These are phyloP conservation scores for Heliconius aoede DNA, from an alignment of 2,888 invertebrate species.

Conservation along the genomic window DNA sequence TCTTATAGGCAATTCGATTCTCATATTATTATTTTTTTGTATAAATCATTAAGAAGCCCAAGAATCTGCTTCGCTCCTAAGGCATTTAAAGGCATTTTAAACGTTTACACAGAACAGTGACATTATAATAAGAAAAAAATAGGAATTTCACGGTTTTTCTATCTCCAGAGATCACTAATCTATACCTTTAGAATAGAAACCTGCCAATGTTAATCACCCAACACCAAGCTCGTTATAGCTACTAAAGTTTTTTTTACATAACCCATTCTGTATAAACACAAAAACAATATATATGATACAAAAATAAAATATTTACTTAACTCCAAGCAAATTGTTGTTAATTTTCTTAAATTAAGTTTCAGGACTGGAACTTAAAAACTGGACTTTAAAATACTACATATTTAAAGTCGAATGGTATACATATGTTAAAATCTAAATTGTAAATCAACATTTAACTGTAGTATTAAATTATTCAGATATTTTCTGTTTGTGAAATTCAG, in stretches of 20 bases:
- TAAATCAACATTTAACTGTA: background rate
- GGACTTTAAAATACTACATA: no score
- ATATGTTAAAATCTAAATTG: background rate
- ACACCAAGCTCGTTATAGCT: conserved; percentile 15
- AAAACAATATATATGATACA: background rate
- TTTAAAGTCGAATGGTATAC: background rate
- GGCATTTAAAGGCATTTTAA: background rate
- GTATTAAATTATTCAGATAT: no score
- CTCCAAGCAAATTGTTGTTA: background rate
- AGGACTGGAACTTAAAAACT: background rate
- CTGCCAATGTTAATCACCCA: conserved; percentile 10
- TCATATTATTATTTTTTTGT: background rate
- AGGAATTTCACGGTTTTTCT: background rate
- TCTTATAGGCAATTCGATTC: background rate
- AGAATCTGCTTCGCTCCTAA: no score
- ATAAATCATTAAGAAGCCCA: background rate
- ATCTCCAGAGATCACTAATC: conserved; percentile 5
- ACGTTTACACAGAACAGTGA: background rate
- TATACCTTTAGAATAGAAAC: conserved; percentile 1
- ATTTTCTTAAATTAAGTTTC: background rate
- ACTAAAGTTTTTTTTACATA: conserved; percentile 3
- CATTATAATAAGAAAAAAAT: background rate
- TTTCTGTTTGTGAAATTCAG: no score
- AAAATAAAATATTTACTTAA: background rate
- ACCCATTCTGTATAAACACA: background rate